A percentile compares a stretch with the other conserved stretches of the same genome.
Conservation (phyloP, 1,140 invertebrate genomes). For the Formica exsecta region DNA sequence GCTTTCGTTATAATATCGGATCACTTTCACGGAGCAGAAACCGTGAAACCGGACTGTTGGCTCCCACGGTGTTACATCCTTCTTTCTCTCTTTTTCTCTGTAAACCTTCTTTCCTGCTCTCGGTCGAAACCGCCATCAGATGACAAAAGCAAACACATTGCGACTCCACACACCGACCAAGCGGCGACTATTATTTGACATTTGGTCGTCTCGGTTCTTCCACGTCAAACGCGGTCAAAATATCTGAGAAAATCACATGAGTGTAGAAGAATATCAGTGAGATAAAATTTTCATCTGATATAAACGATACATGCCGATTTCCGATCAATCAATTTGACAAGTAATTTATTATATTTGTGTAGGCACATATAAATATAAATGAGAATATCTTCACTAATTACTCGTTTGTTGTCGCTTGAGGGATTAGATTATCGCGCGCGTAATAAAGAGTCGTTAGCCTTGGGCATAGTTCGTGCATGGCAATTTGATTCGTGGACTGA, state of each 20-base stretch:
- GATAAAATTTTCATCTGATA: conserved; percentile 50
- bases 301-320: conserved; percentile 18
- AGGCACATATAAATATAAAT: conserved; percentile 31
- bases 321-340: conserved; percentile 33
- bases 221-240: conserved; percentile 22
- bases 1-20: conserved; percentile 75
- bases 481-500: conserved; percentile 45
- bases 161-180: conserved; percentile 14
- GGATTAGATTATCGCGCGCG: conserved; percentile 32
- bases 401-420: conserved; percentile 22
- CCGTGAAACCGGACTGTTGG: conserved; percentile 77
- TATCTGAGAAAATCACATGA: conserved; percentile 6
- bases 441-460: conserved; percentile 28
- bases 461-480: conserved; percentile 23
- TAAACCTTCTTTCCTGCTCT: conserved; percentile 10
- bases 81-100: not conserved
- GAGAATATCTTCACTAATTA: conserved; percentile 7
- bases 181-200: conserved; percentile 56
- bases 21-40: conserved; percentile 84
- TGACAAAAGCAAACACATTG: conserved; percentile 50
- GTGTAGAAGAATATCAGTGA: conserved; percentile 59
- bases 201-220: conserved; percentile 54
- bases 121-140: conserved; percentile 53
- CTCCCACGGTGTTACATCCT: conserved; percentile 82
- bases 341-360: not conserved